Conservation (phyloP, 2,113 vertebrate genomes). For the Podarcis muralis region DNA sequence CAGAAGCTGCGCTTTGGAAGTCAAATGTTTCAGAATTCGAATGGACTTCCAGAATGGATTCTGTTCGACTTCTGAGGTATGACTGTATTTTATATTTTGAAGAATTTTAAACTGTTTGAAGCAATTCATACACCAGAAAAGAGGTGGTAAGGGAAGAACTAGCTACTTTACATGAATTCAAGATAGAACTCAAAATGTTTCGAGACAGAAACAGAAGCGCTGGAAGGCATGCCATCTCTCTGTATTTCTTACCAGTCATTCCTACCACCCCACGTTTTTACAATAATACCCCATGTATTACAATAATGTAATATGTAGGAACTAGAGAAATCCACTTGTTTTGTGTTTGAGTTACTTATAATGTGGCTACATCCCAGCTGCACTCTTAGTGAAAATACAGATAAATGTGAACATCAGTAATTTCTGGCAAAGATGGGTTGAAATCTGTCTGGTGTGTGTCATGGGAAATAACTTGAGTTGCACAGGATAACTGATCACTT, state of each 20-base stretch:
- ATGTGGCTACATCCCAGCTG: conserved; percentile 7
- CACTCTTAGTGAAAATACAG: background rate
- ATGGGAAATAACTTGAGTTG: background rate
- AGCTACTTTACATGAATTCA: no score
- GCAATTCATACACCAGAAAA: no score
- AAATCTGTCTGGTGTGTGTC: background rate
- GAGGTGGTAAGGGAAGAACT: no score
- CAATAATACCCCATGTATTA: background rate
- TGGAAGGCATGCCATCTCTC: background rate
- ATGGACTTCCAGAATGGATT: no score
- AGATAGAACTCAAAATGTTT: no score
- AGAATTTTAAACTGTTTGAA: no score
- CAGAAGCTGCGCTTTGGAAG: no score
- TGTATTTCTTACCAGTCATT: background rate
- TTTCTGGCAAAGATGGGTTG: background rate
- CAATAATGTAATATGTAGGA: background rate
- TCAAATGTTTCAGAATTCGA: no score
- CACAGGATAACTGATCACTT: background rate
- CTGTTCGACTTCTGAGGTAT: no score
- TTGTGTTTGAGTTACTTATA: conserved; percentile 16
- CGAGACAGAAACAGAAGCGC: background rate
- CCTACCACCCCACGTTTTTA: background rate
- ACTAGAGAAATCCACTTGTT: background rate
- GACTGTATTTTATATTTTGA: no score
- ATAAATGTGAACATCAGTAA: background rate